Evolutionary conservation across 92 coral and sea anemone genomes (phyloP).

Genomic region (Umimayanthus kanabou): DNA sequence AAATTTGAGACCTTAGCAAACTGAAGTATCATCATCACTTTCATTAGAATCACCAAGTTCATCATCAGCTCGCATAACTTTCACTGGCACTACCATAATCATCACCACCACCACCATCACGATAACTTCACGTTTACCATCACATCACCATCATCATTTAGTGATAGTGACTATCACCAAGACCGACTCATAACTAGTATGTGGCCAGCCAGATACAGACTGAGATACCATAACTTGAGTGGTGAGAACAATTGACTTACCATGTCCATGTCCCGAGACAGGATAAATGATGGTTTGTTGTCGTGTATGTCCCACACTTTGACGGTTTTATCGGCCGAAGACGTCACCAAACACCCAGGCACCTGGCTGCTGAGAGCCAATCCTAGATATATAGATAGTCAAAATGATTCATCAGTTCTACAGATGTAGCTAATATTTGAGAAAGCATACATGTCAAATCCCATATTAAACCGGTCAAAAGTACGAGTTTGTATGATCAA

Average conservation of each 20-base stretch:
- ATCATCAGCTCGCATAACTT: not conserved
- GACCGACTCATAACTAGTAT: not conserved
- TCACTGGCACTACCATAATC: not conserved
- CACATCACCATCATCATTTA: not conserved
- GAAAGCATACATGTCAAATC: too few relatives aligned
- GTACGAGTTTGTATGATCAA: too few relatives aligned
- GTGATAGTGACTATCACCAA: not conserved
- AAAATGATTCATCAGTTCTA: too few relatives aligned
- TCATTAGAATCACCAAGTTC: not conserved
- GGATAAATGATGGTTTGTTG: constrained; percentile 87
- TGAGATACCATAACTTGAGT: too few relatives aligned
- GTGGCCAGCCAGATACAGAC: not conserved
- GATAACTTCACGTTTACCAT: not conserved
- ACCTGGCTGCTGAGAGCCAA: constrained; percentile 94
- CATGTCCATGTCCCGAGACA: constrained; percentile 84
- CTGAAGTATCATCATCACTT: not conserved
- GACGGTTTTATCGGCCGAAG: constrained; percentile 87
- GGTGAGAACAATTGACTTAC: constrained; percentile 50
- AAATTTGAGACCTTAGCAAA: too few relatives aligned
- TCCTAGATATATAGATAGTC: constrained; percentile 47
- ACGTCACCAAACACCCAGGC: constrained; percentile 87
- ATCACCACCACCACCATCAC: not conserved
- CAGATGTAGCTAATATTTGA: too few relatives aligned
- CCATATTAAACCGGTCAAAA: too few relatives aligned
- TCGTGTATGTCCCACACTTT: constrained; percentile 97